Base-by-base conservation (phyloP, 1,140 invertebrate species). In the Bactericera cockerelli region DNA sequence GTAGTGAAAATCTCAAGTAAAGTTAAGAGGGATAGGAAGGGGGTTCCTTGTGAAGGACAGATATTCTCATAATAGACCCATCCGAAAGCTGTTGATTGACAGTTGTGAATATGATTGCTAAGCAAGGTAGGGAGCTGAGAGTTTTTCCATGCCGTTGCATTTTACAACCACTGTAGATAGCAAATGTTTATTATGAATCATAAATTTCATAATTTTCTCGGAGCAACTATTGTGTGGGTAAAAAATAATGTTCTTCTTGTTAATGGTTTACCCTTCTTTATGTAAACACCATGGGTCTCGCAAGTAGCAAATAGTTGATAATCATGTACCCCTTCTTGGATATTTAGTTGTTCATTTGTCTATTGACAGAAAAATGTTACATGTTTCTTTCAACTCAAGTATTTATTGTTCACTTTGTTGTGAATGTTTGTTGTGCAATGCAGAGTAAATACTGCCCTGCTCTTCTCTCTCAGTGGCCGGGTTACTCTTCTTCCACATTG, bases 191-290 rank as follows among this genome's bases (percentile, higher is more conserved):
- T 31, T 31, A 31, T 31, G 28, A 31, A 31, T 31, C 28, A 31
- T 31, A 31, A 49, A 6, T 49, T 49, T 49, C 22, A 49, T 19
- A 19, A 49, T 49, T 49, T 49, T 49, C 42, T 49, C 42, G 8
- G 4, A 6, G 22, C n/a, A 49, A 49, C 42, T 49, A 49, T 49
- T 19, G n/a, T 49, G n/a, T 49, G 8, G 6, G 4, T 31, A 31
- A 13, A n/a, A 31, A 31, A 4, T 31, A 13, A 31, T 31, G n/a
- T n/a, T 31, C 13, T 31, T 31, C 28, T 31, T 31, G 28, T 31
- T 49, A 49, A 49, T 49, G 42, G 42, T 49, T 49, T 49, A 49
- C 22, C 42, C 42, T 49, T 49, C 42, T 49, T 49, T 49, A 22
- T 49, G 42, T 49, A 49, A 49, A 49, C 42, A 49, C 42, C 22